Percentiles rank a stretch among this genome's conserved stretches.
phyloP scores from a whole-genome alignment of 2,113 vertebrate species.

The Ceuthmochares aereus region DNA sequence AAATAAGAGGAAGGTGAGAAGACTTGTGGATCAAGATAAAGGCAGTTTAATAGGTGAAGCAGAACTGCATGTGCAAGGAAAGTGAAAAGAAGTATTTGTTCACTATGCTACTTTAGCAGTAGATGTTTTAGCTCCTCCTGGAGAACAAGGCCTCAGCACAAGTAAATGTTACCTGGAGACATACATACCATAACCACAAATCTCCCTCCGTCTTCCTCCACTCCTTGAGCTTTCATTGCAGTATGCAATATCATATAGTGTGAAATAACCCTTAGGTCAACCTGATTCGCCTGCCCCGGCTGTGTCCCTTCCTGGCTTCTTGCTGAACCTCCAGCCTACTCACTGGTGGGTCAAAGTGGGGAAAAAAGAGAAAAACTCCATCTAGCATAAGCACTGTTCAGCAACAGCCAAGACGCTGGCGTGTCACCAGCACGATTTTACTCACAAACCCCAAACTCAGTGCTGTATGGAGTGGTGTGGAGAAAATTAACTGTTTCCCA shows the following conservation, averaged over 20 bases:
- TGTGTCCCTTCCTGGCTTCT: not conserved
- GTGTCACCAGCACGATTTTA: not conserved
- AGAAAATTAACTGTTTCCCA: not conserved
- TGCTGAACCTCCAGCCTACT: not conserved
- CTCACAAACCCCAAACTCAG: not conserved
- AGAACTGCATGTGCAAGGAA: too few relatives aligned
- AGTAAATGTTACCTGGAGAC: not conserved
- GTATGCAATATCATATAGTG: accelerated
- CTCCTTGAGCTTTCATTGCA: not conserved
- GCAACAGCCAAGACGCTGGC: not conserved
- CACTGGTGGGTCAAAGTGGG: not conserved
- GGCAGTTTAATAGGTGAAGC: too few relatives aligned
- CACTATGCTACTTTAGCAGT: too few relatives aligned
- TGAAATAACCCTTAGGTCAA: not conserved
- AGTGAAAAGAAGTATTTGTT: too few relatives aligned
- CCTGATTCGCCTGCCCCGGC: not conserved
- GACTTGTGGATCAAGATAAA: too few relatives aligned
- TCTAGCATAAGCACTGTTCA: not conserved
- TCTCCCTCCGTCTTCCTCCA: not conserved
- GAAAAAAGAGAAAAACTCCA: not conserved
- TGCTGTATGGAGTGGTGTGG: not conserved
- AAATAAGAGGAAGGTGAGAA: too few relatives aligned
- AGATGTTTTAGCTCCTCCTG: too few relatives aligned
- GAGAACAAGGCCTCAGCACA: too few relatives aligned
- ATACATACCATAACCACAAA: not conserved